Evolutionary conservation across 2,888 invertebrate species (phyloP), one percentile per base, ranked within the genome.

Genomic region (Anarsia innoxiella): DNA sequence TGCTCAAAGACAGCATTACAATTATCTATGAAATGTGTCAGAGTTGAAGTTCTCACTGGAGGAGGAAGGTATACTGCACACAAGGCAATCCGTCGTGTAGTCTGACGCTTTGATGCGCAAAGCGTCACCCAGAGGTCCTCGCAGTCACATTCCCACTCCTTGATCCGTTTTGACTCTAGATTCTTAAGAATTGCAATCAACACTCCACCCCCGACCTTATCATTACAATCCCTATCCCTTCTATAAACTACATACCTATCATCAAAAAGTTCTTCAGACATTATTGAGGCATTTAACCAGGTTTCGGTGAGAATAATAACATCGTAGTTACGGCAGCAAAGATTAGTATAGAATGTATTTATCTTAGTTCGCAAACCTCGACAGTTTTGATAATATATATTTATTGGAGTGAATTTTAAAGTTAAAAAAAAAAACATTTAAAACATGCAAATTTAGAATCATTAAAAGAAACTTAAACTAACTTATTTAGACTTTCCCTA

Each of bases 71-170:
- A 30, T 1, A 30, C n/a, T 9, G 2, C 13, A n/a, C 15, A 30
- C 1, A 30, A 10, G 1, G n/a, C 30, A 30, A 30, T 9, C 8
- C n/a, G n/a, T n/a, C 13, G n/a, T 2, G 8, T 30, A 19, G 19
- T n/a, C n/a, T n/a, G n/a, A 1, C 11, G n/a, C 5, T 2, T 13
- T 9, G n/a, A 9, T 8, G 15, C 2, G 15, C 15, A 8, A 30
- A 30, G 14, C 6, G 15, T n/a, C 6, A 30, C n/a, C 30, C 30
- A 30, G 2, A 30, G 2, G 15, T 30, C 30, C 10, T 30, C 30
- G 1, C 9, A n/a, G 2, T 30, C 10, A 30, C n/a, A 12, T 2
- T 30, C 30, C 8, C 8, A 15, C 3, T 3, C 9, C 8, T 14
- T 5, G 3, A 14, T 13, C 15, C 30, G 6, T 8, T 2, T 1